phyloP scores from a whole-genome alignment of 2,113 vertebrate species.

The Boulengeromyrus knoepffleri region DNA sequence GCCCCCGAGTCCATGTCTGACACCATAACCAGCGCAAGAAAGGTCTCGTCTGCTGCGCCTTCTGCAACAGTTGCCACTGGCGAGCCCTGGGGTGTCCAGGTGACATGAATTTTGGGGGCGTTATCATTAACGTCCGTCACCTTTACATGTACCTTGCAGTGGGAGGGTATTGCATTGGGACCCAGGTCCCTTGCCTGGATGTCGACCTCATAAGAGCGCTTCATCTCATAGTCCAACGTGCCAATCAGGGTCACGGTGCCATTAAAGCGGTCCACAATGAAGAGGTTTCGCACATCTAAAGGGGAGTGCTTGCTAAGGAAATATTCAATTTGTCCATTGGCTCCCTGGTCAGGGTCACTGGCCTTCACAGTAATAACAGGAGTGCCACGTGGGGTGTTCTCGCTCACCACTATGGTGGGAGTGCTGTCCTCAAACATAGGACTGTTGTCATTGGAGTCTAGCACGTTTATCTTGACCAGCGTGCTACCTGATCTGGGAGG shows the following conservation, averaged over 20 bases:
- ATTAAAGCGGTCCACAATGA: slow-evolving; percentile 62
- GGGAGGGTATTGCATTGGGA: slow-evolving; percentile 76
- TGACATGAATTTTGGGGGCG: slow-evolving; percentile 69
- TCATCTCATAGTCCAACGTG: slow-evolving; percentile 74
- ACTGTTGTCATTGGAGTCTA: slow-evolving; percentile 91
- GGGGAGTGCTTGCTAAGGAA: slow-evolving; percentile 71
- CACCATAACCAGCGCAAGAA: slow-evolving; percentile 75
- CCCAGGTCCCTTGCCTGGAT: slow-evolving; percentile 80
- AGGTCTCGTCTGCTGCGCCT: slow-evolving; percentile 69
- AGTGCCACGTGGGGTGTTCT: slow-evolving; percentile 72
- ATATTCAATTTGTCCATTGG: slow-evolving; percentile 84
- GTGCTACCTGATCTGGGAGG: slow-evolving; percentile 76
- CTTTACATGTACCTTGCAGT: slow-evolving; percentile 80
- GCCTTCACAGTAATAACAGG: slow-evolving; percentile 73
- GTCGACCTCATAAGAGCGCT: slow-evolving; percentile 66
- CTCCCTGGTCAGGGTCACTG: slow-evolving; percentile 80
- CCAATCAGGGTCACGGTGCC: slow-evolving; percentile 66
- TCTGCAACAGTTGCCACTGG: slow-evolving; percentile 65
- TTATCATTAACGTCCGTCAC: slow-evolving; percentile 82
- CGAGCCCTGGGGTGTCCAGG: slow-evolving; percentile 61
- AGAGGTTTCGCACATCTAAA: slow-evolving; percentile 66
- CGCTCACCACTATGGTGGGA: slow-evolving; percentile 63
- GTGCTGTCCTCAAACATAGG: slow-evolving; percentile 73
- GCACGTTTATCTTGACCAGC: slow-evolving; percentile 69
- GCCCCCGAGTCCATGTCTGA: slow-evolving; percentile 76